phyloP scores from a whole-genome alignment of 2,113 vertebrate genomes.

The Bufo gargarizans region DNA sequence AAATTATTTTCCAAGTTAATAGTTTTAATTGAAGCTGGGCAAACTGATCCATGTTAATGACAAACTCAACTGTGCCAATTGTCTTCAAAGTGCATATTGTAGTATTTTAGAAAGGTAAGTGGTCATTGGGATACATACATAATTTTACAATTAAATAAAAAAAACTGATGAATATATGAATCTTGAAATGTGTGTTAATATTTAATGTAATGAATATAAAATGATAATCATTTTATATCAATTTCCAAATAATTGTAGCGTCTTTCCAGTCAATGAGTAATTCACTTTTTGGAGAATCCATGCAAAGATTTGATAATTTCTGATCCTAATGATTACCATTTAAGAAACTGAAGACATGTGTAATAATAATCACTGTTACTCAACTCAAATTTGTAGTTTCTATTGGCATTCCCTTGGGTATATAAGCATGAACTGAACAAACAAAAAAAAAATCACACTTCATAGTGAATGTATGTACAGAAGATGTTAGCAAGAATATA shows the following conservation, averaged over 20 bases:
- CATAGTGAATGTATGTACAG: no score
- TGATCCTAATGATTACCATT: not conserved
- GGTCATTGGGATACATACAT: not conserved
- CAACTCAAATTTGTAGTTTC: not conserved
- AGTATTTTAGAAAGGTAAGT: not conserved
- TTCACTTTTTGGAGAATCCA: not conserved
- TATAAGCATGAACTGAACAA: not conserved
- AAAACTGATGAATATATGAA: no score
- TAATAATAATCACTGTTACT: not conserved
- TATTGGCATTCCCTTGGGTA: not conserved
- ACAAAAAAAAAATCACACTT: not conserved
- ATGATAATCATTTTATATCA: not conserved
- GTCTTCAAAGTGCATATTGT: not conserved
- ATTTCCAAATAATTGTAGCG: not conserved
- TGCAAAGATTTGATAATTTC: not conserved
- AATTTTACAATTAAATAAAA: no score
- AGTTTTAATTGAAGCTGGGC: not conserved
- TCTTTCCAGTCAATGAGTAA: not conserved
- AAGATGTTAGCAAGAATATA: no score
- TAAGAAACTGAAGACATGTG: not conserved
- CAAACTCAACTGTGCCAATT: not conserved
- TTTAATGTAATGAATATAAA: not conserved
- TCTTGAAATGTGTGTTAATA: no score
- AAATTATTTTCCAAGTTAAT: not conserved
- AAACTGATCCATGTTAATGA: not conserved